A percentile compares a stretch with the other conserved stretches of the same genome.
Evolutionary conservation across 2,888 invertebrate species (phyloP).

Genomic region (Ophraella communa): DNA sequence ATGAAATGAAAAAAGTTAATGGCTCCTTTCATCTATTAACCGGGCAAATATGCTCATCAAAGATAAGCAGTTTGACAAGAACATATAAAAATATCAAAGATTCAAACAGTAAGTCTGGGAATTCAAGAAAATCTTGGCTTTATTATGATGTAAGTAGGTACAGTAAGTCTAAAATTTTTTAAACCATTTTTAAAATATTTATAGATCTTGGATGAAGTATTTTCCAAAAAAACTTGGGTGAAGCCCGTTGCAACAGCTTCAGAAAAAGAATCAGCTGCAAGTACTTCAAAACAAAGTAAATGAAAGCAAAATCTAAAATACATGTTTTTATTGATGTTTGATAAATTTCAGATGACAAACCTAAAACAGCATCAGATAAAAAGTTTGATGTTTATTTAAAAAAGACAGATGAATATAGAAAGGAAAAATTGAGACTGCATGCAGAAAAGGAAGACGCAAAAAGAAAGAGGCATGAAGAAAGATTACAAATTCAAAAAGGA

Average conservation of each 20-base stretch:
- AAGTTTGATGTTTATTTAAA: background rate
- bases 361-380: background rate
- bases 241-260: background rate
- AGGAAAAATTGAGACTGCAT: no score
- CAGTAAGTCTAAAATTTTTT: no score
- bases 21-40: background rate
- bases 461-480: no score
- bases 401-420: background rate
- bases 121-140: conserved; percentile 14
- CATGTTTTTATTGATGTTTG: background rate
- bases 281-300: no score
- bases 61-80: conserved; percentile 14
- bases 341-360: background rate
- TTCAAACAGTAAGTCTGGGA: conserved; percentile 16
- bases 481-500: background rate
- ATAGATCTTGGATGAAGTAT: background rate
- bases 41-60: conserved; percentile 17
- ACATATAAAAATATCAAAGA: conserved; percentile 15
- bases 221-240: background rate
- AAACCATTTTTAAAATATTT: background rate
- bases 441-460: no score
- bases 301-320: no score
- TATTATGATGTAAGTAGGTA: conserved; percentile 15
- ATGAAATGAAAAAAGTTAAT: background rate
- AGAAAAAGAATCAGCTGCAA: no score